Evolutionary conservation across 2,797 vertebrate species (phyloP).

Genomic region (Falco concolor): DNA sequence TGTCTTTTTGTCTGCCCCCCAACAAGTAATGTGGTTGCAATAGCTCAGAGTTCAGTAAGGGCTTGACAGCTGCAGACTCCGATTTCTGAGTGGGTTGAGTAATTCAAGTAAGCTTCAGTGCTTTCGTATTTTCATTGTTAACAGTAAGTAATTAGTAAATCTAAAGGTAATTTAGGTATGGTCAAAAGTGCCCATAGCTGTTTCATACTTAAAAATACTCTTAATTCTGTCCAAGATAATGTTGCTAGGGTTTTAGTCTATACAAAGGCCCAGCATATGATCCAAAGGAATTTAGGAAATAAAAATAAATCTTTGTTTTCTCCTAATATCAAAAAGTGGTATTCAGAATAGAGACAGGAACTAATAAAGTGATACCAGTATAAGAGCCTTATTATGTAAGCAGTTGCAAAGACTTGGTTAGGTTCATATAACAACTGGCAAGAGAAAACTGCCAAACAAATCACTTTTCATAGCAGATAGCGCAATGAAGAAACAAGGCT

Average conservation of each 20-base stretch:
- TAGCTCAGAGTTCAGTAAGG: neutral
- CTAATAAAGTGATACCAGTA: neutral
- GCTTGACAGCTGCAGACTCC: neutral
- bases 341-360: neutral
- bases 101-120: neutral
- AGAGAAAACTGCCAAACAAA: neutral
- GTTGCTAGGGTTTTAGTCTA: neutral
- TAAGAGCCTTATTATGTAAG: neutral
- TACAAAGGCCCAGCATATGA: neutral
- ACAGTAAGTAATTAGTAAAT: neutral
- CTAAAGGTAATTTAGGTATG: neutral
- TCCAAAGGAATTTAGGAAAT: neutral
- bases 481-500: neutral
- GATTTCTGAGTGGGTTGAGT: neutral
- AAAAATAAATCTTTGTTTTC: fast-evolving
- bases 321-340: neutral
- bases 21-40: neutral
- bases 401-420: neutral
- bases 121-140: neutral
- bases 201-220: neutral
- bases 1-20: neutral
- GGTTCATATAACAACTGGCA: neutral
- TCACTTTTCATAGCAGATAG: neutral
- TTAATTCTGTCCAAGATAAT: neutral
- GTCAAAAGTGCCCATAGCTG: neutral